phyloP scores from a whole-genome alignment of 2,797 vertebrate genomes.

The Myiotriccus ornatus region DNA sequence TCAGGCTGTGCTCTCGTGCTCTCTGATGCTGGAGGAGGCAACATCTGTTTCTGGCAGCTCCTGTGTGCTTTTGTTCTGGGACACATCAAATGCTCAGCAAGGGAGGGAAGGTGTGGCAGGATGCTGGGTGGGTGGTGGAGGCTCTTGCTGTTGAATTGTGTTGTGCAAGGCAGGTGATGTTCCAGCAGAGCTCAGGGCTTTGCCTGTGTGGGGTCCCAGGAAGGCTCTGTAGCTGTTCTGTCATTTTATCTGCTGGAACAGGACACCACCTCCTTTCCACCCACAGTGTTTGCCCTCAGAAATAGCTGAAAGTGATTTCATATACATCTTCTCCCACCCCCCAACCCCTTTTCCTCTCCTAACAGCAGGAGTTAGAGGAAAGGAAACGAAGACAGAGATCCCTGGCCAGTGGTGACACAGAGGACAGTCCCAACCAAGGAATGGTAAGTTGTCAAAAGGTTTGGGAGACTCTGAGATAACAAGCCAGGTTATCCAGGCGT shows the following conservation, averaged over 20 bases:
- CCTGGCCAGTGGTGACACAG: neutral
- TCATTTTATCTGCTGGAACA: neutral
- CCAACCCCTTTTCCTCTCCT: neutral
- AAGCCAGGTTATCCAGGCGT: neutral
- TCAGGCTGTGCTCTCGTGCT: neutral
- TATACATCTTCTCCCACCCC: neutral
- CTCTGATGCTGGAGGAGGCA: neutral
- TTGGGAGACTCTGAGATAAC: neutral
- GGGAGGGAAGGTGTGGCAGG: neutral
- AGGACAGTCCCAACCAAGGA: neutral
- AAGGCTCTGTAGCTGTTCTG: neutral
- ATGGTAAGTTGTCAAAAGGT: conserved; percentile 52
- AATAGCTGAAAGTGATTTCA: neutral
- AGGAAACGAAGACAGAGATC: neutral
- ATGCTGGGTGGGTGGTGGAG: neutral
- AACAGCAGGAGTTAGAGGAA: conserved; percentile 19
- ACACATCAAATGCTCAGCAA: neutral
- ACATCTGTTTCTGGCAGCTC: neutral
- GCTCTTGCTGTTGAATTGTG: neutral
- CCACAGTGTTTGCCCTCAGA: neutral
- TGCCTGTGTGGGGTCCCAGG: neutral
- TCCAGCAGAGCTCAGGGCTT: neutral
- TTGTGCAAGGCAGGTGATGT: neutral
- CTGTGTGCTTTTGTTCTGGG: neutral
- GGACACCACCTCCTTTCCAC: neutral